Percentiles rank a stretch among this genome's conserved stretches.
These are phyloP conservation scores for Ceramica pisi DNA, from an alignment of 2,888 invertebrate species.

Conservation along the genomic window DNA sequence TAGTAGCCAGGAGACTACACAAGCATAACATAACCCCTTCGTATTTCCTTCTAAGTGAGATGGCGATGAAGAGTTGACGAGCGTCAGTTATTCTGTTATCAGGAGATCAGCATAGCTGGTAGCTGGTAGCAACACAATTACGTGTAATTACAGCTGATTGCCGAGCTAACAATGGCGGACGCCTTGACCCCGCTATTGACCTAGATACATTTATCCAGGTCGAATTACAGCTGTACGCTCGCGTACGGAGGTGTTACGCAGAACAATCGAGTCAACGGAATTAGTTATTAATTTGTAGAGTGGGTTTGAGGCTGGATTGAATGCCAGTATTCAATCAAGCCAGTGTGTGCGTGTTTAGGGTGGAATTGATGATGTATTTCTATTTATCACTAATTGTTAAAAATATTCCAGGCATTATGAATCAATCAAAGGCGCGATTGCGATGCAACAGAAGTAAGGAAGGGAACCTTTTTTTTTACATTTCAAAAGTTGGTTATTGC, in stretches of 20 bases:
- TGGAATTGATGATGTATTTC: background rate
- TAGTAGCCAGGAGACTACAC: background rate
- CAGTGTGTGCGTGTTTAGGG: background rate
- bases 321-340: background rate
- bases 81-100: slow-evolving; percentile 25
- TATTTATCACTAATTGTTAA: no score
- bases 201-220: slow-evolving; percentile 74
- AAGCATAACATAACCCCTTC: background rate
- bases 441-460: no score
- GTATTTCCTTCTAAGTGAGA: background rate
- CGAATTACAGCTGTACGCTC: slow-evolving; percentile 73
- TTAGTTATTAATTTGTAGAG: slow-evolving; percentile 29
- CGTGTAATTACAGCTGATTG: slow-evolving; percentile 69
- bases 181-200: slow-evolving; percentile 80
- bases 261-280: slow-evolving; percentile 36
- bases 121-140: slow-evolving; percentile 62
- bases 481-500: no score
- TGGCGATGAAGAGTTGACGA: background rate
- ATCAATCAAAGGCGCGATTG: no score
- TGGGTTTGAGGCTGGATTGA: slow-evolving; percentile 16
- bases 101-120: slow-evolving; percentile 45
- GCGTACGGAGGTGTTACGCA: slow-evolving; percentile 59
- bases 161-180: slow-evolving; percentile 70
- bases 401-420: no score
- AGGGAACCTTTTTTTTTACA: no score